These are phyloP conservation scores for Orthonychiurus folsomi DNA, from an alignment of 2,888 invertebrate genomes.

Conservation along the genomic window DNA sequence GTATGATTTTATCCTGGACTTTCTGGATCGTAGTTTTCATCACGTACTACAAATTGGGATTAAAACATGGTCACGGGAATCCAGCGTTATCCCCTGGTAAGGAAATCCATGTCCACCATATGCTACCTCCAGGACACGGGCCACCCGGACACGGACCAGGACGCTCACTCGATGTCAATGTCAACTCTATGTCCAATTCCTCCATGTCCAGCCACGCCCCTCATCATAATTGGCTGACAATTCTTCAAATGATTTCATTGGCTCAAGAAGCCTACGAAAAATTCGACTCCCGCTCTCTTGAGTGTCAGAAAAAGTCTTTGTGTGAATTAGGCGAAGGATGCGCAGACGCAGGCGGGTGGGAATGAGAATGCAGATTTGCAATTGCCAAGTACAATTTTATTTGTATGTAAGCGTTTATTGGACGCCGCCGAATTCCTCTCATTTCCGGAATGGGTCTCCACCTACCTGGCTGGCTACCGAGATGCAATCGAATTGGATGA, in stretches of 20 bases:
- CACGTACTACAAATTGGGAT: background rate
- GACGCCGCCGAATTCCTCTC: too few relatives aligned
- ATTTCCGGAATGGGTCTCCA: too few relatives aligned
- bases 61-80: background rate
- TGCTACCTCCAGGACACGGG: too few relatives aligned
- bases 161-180: background rate
- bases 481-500: too few relatives aligned
- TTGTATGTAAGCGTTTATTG: too few relatives aligned
- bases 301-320: background rate
- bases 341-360: background rate
- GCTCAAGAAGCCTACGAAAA: background rate
- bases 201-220: too few relatives aligned
- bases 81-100: background rate
- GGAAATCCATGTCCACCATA: background rate
- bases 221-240: background rate
- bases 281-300: background rate
- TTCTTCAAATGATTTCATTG: background rate
- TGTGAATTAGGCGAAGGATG: background rate
- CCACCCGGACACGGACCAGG: too few relatives aligned
- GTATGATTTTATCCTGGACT: background rate
- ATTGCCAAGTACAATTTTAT: too few relatives aligned
- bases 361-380: background rate
- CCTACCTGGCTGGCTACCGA: too few relatives aligned
- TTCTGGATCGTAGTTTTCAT: background rate
- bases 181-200: too few relatives aligned